Evolutionary conservation across 2,888 invertebrate genomes (phyloP), one percentile per base, ranked within the genome.

Genomic region (Melipona beecheii): DNA sequence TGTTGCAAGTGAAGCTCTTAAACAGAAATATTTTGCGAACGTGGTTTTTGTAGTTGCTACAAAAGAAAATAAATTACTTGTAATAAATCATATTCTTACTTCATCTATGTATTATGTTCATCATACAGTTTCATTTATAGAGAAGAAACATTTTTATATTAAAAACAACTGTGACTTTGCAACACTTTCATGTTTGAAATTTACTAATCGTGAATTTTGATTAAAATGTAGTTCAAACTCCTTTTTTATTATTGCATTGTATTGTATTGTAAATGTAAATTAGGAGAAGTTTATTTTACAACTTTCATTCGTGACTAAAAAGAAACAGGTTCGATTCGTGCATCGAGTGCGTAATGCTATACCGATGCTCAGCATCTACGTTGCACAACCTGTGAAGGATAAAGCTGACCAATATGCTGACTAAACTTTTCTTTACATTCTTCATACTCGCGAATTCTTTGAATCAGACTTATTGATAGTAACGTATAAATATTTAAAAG

Each of bases 361-460:
- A 31, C n/a, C 21, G 54, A 70, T 36, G n/a, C n/a, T 62, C 9
- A 50, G 17, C 19, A 21, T 31, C 11, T 31, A 24, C 19, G 13
- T 52, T 0, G 19, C 54, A n/a, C 24, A 11, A 74, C 13, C 54
- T 36, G 74, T 24, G 65, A 15, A 52, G 19, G 64, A 74, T 65
- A 74, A 19, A 43, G 36, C 36, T 17, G 17, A 24, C 4, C 24
- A 31, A 15, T 24, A 24, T 54, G 75, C 65, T 75, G 66, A 75
- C 43, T 66, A 65, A 66, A 27, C 43, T 19, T 43, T 56, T 66
- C 66, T 31, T 73, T 62, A 60, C 72, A 21, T 73, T 60, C 62
- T 60, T 73, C 31, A 13, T 73, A 24, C 60, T 50, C 36, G 21
- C 24, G 27, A 66, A 66, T 65, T 43, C 54, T 36, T 49, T 4